phyloP scores from a whole-genome alignment of 1,140 invertebrate genomes.

The Bombus cullumanus region DNA sequence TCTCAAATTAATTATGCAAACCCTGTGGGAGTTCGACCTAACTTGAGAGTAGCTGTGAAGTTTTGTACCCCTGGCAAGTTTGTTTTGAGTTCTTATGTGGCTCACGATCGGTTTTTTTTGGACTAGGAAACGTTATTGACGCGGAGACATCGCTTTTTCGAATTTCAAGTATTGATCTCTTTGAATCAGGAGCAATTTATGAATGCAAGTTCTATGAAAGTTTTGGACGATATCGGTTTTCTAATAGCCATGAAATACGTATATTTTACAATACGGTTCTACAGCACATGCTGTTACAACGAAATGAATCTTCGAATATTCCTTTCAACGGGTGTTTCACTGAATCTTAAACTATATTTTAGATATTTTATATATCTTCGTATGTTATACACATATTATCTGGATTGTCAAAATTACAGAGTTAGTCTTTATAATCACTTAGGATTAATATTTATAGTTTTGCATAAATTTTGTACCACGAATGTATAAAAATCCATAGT shows the following conservation, averaged over 20 bases:
- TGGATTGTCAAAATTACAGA: no score
- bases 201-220: not conserved
- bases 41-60: conserved; percentile 27
- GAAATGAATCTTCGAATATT: not conserved
- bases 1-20: conserved; percentile 64
- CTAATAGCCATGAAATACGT: not conserved
- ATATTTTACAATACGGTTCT: not conserved
- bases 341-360: no score
- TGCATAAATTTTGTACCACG: no score
- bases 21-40: conserved; percentile 14
- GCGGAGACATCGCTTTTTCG: not conserved
- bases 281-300: no score
- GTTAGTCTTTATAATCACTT: no score
- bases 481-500: no score
- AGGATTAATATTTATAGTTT: no score
- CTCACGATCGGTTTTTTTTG: not conserved
- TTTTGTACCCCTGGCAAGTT: conserved; percentile 51
- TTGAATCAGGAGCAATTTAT: not conserved
- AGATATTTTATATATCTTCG: no score
- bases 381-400: no score
- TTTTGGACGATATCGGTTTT: not conserved
- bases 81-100: conserved; percentile 41
- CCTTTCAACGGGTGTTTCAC: no score
- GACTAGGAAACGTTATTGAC: not conserved
- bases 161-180: not conserved